These are phyloP conservation scores for Machaerirhynchus nigripectus DNA, from an alignment of 2,113 vertebrate genomes.

Conservation along the genomic window DNA sequence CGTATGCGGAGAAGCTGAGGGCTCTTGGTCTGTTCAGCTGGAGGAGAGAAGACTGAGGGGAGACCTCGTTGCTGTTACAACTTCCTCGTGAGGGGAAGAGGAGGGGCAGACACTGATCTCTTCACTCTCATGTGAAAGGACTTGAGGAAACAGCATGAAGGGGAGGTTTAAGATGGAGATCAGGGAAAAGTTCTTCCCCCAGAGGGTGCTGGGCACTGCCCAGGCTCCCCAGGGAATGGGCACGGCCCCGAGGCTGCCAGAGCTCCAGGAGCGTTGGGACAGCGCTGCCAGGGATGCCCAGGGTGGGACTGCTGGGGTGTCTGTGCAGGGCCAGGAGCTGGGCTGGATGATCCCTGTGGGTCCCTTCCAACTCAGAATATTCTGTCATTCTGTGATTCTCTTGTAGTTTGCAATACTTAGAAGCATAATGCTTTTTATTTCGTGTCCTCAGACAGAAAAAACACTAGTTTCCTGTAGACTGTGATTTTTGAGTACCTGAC, in stretches of 20 bases:
- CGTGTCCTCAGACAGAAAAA: neutral
- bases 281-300: accelerated
- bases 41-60: neutral
- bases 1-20: neutral
- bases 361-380: neutral
- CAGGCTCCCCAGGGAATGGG: neutral
- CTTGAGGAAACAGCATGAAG: neutral
- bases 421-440: neutral
- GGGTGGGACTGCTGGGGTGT: neutral
- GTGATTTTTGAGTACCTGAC: neutral
- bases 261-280: neutral
- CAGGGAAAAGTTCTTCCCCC: neutral
- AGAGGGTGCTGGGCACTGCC: neutral
- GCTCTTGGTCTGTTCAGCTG: neutral
- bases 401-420: neutral
- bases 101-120: neutral
- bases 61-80: accelerated
- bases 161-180: accelerated
- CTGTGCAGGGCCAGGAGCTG: neutral
- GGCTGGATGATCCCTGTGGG: accelerated
- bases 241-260: accelerated
- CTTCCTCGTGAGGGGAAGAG: accelerated
- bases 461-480: neutral
- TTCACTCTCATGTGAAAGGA: neutral
- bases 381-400: neutral